Conservation (phyloP, 2,797 vertebrate genomes). For the Rachycentron canadum region DNA sequence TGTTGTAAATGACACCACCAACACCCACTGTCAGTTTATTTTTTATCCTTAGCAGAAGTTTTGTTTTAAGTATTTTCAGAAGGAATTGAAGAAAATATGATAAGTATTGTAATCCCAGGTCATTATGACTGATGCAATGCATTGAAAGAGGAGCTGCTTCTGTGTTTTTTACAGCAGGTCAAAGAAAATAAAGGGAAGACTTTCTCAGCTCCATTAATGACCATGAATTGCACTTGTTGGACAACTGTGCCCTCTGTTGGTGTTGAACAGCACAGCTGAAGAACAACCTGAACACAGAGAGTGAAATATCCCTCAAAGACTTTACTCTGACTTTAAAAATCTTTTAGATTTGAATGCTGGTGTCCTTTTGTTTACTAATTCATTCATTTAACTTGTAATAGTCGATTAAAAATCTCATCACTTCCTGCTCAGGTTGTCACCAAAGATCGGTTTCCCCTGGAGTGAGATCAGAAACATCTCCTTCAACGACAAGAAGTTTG, state of each 20-base stretch:
- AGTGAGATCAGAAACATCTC: slow-evolving; percentile 99
- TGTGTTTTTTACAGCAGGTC: background rate
- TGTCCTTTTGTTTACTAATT: background rate
- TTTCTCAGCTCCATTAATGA: rapidly evolving
- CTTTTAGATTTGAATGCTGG: background rate
- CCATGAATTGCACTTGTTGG: background rate
- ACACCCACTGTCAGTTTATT: background rate
- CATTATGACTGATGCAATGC: no score
- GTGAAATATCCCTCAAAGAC: rapidly evolving
- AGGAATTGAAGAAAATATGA: background rate
- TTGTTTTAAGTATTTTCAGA: background rate
- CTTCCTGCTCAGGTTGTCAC: slow-evolving; percentile 89
- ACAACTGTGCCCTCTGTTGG: slow-evolving; percentile 43
- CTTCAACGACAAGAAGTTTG: slow-evolving; percentile 98
- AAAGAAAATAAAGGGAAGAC: background rate
- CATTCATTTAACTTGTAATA: background rate
- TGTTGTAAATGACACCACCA: background rate
- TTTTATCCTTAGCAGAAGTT: no score
- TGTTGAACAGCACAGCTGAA: background rate
- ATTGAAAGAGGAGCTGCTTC: background rate
- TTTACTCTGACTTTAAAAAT: background rate
- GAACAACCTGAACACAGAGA: background rate
- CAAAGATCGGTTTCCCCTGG: slow-evolving; percentile 99
- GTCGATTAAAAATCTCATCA: background rate
- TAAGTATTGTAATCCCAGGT: no score